phyloP scores from a whole-genome alignment of 2,888 invertebrate species.

The Drosophila nr. medialis region DNA sequence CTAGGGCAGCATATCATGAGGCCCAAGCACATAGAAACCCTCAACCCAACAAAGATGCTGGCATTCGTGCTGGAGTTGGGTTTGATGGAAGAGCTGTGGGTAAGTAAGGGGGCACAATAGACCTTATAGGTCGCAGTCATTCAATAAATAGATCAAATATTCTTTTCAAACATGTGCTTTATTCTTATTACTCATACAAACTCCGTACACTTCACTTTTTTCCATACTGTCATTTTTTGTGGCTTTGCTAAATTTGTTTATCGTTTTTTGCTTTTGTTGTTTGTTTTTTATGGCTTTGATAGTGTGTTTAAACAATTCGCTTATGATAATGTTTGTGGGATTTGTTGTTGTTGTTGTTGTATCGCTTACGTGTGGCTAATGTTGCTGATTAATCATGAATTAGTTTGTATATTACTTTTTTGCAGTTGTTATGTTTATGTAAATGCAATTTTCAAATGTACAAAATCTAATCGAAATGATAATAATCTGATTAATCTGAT shows the following conservation, averaged over 20 bases:
- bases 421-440: constrained; percentile 43
- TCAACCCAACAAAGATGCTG: too few species aligned
- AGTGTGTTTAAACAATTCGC: constrained; percentile 65
- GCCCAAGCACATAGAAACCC: too few species aligned
- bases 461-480: constrained; percentile 71
- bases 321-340: constrained; percentile 61
- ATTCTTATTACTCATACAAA: constrained; percentile 81
- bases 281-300: constrained; percentile 66
- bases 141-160: not conserved
- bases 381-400: constrained; percentile 68
- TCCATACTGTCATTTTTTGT: constrained; percentile 58
- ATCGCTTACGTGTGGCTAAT: constrained; percentile 66
- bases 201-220: constrained; percentile 61
- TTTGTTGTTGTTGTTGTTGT: constrained; percentile 45
- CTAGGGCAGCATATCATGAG: too few species aligned
- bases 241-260: constrained; percentile 61
- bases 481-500: constrained; percentile 24
- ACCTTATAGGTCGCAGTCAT: too few species aligned
- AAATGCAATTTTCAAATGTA: constrained; percentile 73
- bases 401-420: constrained; percentile 40
- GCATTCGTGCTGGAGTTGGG: too few species aligned
- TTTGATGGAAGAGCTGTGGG: too few species aligned
- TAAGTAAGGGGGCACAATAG: too few species aligned
- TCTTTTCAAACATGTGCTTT: constrained; percentile 84
- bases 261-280: constrained; percentile 28